Percentiles rank a stretch among this genome's conserved stretches.
Conservation (phyloP, 2,797 vertebrate species). For the Macropus fuliginosus region DNA sequence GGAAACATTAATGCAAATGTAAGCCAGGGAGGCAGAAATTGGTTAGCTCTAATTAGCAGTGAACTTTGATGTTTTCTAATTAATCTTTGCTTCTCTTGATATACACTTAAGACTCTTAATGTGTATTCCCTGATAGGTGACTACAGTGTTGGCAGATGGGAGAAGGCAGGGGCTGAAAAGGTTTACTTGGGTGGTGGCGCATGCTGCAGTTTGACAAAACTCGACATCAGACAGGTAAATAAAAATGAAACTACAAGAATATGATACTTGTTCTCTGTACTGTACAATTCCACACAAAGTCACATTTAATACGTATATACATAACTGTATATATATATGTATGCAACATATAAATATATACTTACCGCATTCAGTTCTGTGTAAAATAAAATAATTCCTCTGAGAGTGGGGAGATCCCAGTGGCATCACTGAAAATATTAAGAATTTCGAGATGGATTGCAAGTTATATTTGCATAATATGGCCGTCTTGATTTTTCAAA, state of each 20-base stretch:
- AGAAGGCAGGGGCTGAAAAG: not conserved
- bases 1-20: slow-evolving; percentile 26
- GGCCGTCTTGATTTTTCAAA: not conserved
- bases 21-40: not conserved
- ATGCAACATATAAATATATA: too few species aligned
- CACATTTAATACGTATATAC: not conserved
- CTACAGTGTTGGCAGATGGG: slow-evolving; percentile 28
- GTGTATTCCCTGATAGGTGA: slow-evolving; percentile 51
- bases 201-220: slow-evolving; percentile 30
- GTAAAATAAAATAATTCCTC: not conserved
- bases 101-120: slow-evolving; percentile 46
- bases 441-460: not conserved
- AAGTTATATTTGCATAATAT: not conserved
- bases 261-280: not conserved
- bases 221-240: not conserved
- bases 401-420: not conserved
- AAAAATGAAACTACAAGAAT: not conserved
- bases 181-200: slow-evolving; percentile 7
- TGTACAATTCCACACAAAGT: not conserved
- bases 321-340: too few species aligned
- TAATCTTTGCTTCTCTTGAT: slow-evolving; percentile 26
- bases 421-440: not conserved
- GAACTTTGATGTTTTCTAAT: slow-evolving; percentile 41
- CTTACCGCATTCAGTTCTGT: not conserved
- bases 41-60: slow-evolving; percentile 12